Conservation (phyloP, 2,113 vertebrate genomes). For the Chrysemys picta region DNA sequence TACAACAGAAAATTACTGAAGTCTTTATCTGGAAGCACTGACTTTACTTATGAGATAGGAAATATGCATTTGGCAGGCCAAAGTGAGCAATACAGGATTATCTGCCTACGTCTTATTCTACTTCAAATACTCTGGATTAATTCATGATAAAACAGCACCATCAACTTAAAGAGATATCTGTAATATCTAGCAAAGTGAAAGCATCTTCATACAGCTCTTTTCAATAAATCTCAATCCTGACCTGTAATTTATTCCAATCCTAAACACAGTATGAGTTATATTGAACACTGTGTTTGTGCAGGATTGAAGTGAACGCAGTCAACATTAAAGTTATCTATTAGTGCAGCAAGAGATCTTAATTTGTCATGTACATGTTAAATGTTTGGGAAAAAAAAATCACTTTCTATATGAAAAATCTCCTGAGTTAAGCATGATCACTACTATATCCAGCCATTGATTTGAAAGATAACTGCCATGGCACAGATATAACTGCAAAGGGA, state of each 20-base stretch:
- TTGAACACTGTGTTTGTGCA: not conserved
- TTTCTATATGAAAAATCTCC: no score
- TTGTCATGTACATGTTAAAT: no score
- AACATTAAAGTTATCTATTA: no score
- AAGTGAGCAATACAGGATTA: not conserved
- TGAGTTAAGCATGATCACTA: not conserved
- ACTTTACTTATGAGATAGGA: not conserved
- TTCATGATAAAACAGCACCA: not conserved
- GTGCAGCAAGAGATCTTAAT: no score
- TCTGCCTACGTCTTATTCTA: not conserved
- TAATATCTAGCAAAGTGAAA: not conserved
- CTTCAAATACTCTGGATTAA: not conserved
- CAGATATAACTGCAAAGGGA: fast-evolving
- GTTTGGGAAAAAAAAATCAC: no score
- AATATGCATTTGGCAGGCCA: not conserved
- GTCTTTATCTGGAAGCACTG: not conserved
- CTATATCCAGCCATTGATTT: not conserved
- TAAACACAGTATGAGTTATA: not conserved
- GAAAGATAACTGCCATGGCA: not conserved
- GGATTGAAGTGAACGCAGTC: not conserved
- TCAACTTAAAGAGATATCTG: not conserved
- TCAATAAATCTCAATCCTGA: not conserved
- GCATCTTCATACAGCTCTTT: not conserved
- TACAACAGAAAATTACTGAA: not conserved
- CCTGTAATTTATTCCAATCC: not conserved